Evolutionary conservation across 1,140 invertebrate genomes (phyloP), one percentile per base, ranked within the genome.

Genomic region (Homalodisca vitripennis): DNA sequence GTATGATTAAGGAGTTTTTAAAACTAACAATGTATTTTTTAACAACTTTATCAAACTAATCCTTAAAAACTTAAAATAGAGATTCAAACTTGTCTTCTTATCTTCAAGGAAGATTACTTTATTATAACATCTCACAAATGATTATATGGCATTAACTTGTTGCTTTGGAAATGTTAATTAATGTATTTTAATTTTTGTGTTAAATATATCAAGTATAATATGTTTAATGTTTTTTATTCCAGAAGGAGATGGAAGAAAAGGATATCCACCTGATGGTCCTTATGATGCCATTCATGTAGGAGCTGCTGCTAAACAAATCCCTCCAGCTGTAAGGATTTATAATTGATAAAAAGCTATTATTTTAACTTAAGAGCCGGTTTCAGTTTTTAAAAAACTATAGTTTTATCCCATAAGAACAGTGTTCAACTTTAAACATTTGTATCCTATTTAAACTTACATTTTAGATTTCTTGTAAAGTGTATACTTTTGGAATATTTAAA

Each of bases 231-330:
- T 69, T 71, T 71, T 78, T 74, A 69, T 77, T 80, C 60, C 78
- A 85, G 88, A 87, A 78, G 94, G 94, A 29, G 95, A 98, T 85
- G 95, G 95, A 1, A 83, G 95, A 68, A 76, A 85, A 75, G 95
- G 95, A 0, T 90, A 88, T 78, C 75, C 82, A 10, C 77, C 83
- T 34, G 85, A 87, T 70, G 92, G 86, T 10, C 94, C 94, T 1
- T 98, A 91, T 79, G 91, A 95, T 85, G 93, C 92, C 17, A 97
- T 97, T 73, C 94, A 97, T 84, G 95, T 98, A 60, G 95, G 95
- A 70, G 95, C 95, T 57, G 95, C 95, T 63, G 91, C 94, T 30
- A 85, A 90, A 10, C 83, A 81, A 22, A 82, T 95, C 60, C 95
- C 94, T 60, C 82, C 89, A 80, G 82, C 85, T 70, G 88, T 92